Base-by-base conservation (phyloP, 2,113 vertebrate genomes). In the Trinectes maculatus region DNA sequence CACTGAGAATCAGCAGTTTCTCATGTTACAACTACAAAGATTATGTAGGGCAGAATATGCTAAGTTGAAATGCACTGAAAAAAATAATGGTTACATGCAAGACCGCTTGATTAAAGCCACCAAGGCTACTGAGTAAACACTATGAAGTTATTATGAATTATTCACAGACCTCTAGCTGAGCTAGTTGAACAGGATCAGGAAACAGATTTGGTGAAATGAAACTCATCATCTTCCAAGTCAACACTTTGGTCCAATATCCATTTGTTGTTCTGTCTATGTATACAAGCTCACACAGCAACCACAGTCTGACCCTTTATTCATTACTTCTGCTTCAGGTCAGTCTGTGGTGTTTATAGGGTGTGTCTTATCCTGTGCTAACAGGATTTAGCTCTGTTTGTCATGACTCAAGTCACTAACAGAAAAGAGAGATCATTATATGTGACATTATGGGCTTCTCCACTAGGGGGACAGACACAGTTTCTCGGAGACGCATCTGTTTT, bases 131-230 rank as follows among this genome's bases (percentile, higher is more conserved):
- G 67, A 73, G 34, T 12, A 66, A 70, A 83, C 44, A 73, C 19
- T 40, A 26, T 11, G 2, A 10, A 12, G 0, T 46, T 22, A 54
- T 68, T 2, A 7, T 46, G 11, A 29, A 60, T 29, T 29, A 16
- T 1, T 7, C 7, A 42, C 5, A 46, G 2, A 15, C 18, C 7
- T 29, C 13, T 19, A 21, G 22, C 18, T 53, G 46, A 79, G 40
- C 73, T 63, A 15, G 71, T 74, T 46, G 3, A 71, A 72, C 72
- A 70, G 66, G 79, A 76, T 77, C 29, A 43, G 21, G 29, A 22
- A 28, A 25, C 11, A n/a, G 4, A 55, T 34, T 12, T 25, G 16
- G 2, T 37, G 15, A 21, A 60, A 69, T 31, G 16, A 49, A 56
- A 9, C 11, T 8, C 6, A 9, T 11, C 15, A 6, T 34, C n/a